Evolutionary conservation across 2,113 vertebrate species (phyloP), one percentile per base, ranked within the genome.

Genomic region (Vanacampus margaritifer): DNA sequence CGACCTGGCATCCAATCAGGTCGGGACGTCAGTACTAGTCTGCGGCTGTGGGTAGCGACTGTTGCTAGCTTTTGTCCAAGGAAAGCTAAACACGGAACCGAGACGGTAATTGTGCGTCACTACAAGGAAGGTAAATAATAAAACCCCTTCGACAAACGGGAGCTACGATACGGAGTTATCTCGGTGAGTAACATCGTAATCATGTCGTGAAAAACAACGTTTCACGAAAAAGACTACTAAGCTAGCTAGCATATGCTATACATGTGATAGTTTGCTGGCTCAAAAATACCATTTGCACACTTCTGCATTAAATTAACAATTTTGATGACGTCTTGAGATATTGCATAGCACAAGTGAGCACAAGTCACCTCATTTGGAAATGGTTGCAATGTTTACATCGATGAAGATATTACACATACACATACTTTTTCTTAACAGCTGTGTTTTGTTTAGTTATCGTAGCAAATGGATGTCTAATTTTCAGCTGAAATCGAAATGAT

Each of bases 21-120:
- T 60, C 54, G 43, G 81, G 68, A 80, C 86, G 84, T 88, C 86
- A 90, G 79, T 69, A n/a, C n/a, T n/a, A 71, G 67, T 87, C 78
- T 86, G 82, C 83, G 71, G 82, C 79, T 75, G 67, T 17, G 51
- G 23, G 57, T 72, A 65, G 60, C 64, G 67, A 21, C n/a, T 45
- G 39, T 48, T 73, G 73, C 54, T 77, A 86, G 86, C 81, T 82
- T 80, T 86, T 86, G 79, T 86, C 80, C 71, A 35, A n/a, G 43
- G 37, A 41, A 26, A 61, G 11, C 28, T 16, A 54, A 67, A 70
- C 10, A 11, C 51, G 9, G 26, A 10, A 16, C 1, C 11, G 16
- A 65, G 12, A 3, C 1, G 45, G 32, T 12, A 17, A 5, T 1
- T 36, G 60, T 23, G 10, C 41, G 12, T 1, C 45, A 57, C 7